Percentiles rank a stretch among this genome's conserved stretches.
Evolutionary conservation across 2,113 vertebrate species (phyloP).

Genomic region (Rhinopomastus cyanomelas): DNA sequence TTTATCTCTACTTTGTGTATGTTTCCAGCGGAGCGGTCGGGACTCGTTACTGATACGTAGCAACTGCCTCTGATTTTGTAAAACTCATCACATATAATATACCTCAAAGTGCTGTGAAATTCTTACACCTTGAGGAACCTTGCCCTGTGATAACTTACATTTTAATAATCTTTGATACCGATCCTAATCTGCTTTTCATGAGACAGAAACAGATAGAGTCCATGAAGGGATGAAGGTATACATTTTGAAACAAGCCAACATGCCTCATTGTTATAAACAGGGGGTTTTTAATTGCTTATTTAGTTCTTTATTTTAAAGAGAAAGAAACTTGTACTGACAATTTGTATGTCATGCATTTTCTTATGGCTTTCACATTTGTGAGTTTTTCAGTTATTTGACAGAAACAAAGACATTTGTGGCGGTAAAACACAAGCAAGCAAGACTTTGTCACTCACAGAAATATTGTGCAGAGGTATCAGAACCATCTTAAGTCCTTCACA

Average conservation of each 20-base stretch:
- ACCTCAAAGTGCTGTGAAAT: neutral
- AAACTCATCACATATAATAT: neutral
- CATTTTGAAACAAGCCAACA: neutral
- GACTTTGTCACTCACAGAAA: neutral
- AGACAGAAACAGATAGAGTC: neutral
- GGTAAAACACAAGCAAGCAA: neutral
- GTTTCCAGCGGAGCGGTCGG: neutral
- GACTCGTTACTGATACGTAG: neutral
- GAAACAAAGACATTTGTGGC: neutral
- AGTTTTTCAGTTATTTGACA: neutral
- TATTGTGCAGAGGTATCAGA: neutral
- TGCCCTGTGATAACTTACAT: neutral
- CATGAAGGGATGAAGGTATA: neutral
- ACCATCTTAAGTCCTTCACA: neutral
- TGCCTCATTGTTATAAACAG: neutral
- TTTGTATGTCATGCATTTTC: neutral
- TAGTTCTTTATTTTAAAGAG: neutral
- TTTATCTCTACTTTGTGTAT: neutral
- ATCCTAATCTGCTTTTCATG: neutral
- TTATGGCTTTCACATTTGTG: neutral
- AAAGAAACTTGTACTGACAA: neutral
- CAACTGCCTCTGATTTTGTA: neutral
- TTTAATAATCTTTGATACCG: neutral
- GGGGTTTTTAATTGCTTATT: neutral
- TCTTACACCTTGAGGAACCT: neutral